These are phyloP conservation scores for Neoniphon sammara DNA, from an alignment of 2,797 vertebrate species.

Conservation along the genomic window DNA sequence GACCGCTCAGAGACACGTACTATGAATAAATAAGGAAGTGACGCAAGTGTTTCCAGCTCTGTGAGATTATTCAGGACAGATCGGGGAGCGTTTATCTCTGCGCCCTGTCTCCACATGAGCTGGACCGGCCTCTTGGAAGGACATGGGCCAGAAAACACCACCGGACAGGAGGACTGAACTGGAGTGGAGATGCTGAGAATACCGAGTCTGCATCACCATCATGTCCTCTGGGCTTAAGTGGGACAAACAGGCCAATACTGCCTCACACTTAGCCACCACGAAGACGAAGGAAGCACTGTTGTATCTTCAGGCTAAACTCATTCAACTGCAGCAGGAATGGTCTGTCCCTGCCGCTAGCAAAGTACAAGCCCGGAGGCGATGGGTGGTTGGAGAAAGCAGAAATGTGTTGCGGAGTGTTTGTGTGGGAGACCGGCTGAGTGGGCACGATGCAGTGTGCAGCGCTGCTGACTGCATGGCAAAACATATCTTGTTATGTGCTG, in stretches of 20 bases:
- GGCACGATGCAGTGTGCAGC: constrained; percentile 20
- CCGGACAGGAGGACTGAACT: background rate
- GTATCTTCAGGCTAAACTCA: constrained; percentile 24
- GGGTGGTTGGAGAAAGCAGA: constrained; percentile 10
- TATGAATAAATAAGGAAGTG: too few relatives aligned
- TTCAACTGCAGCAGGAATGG: constrained; percentile 21
- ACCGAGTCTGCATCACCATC: background rate
- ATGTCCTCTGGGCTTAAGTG: background rate
- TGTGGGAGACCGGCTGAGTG: constrained; percentile 29
- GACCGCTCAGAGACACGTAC: too few relatives aligned
- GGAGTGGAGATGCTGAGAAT: background rate
- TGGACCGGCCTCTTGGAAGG: background rate
- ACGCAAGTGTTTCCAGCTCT: background rate
- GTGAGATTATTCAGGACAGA: background rate
- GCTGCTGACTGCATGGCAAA: constrained; percentile 8
- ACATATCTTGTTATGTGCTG: constrained; percentile 24
- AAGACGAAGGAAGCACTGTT: constrained; percentile 1
- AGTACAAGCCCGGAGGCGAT: constrained; percentile 34
- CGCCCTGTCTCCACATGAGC: background rate
- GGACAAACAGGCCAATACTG: constrained; percentile 13
- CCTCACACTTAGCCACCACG: constrained; percentile 8
- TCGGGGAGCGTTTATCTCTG: background rate
- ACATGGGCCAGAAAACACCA: background rate
- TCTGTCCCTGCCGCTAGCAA: constrained; percentile 38
- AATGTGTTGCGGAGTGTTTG: constrained; percentile 28